Conservation (phyloP, 53 echinoderm and acorn worm genomes). For the Holothuria scabra region DNA sequence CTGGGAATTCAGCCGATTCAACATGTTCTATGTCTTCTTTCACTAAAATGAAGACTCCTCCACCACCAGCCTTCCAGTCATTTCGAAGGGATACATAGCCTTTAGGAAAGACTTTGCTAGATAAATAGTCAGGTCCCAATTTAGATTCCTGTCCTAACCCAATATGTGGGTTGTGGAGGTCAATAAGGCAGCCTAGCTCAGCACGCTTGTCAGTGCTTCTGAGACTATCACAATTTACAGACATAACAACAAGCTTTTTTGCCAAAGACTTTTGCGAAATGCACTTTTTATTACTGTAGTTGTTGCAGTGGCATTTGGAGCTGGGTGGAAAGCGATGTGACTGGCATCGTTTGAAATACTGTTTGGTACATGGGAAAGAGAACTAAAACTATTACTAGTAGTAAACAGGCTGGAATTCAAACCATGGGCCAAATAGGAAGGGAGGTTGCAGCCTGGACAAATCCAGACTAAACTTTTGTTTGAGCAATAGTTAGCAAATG, state of each 20-base stretch:
- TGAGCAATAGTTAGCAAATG: no score
- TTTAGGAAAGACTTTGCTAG: slow-evolving; percentile 1
- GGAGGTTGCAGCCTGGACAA: no score
- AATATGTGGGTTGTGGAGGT: not conserved
- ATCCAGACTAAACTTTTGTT: no score
- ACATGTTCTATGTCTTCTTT: not conserved
- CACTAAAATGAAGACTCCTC: not conserved
- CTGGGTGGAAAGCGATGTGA: not conserved
- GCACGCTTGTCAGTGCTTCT: not conserved
- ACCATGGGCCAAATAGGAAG: not conserved
- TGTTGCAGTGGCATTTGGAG: not conserved
- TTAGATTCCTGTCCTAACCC: not conserved
- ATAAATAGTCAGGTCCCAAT: not conserved
- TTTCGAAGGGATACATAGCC: not conserved
- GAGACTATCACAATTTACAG: slow-evolving; percentile 4
- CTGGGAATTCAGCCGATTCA: not conserved
- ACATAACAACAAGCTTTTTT: not conserved
- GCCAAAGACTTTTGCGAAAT: not conserved
- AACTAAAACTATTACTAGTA: not conserved
- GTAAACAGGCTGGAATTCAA: not conserved
- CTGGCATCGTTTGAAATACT: no score
- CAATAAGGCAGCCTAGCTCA: not conserved
- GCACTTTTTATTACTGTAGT: not conserved
- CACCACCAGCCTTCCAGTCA: not conserved
- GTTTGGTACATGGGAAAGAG: not conserved